A percentile compares a stretch with the other conserved stretches of the same genome.
Evolutionary conservation across 2,888 invertebrate species (phyloP).

Genomic region (Halictus ligatus): DNA sequence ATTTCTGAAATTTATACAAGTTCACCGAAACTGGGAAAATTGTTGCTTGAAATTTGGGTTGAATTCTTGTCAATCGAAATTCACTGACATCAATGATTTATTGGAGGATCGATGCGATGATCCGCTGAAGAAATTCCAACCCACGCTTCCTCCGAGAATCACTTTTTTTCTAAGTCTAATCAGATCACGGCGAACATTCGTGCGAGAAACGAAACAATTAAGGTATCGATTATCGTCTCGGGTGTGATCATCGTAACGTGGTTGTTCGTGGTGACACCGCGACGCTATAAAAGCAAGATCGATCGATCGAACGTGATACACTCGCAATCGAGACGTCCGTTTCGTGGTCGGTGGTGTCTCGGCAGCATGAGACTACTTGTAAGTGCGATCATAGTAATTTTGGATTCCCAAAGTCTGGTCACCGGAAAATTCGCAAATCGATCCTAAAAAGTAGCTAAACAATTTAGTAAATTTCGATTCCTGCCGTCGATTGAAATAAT

Average conservation of each 20-base stretch:
- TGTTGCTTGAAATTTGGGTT: not conserved
- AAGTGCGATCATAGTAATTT: constrained; percentile 57
- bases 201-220: constrained; percentile 43
- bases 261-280: constrained; percentile 54
- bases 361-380: constrained; percentile 70
- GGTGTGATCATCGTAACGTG: constrained; percentile 44
- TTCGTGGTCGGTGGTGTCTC: constrained; percentile 65
- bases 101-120: not conserved
- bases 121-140: not conserved
- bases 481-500: not conserved
- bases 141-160: not conserved
- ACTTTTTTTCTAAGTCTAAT: not conserved
- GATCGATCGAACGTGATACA: constrained; percentile 65
- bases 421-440: not conserved
- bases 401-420: not conserved
- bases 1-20: not conserved
- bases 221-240: constrained; percentile 39
- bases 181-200: constrained; percentile 5
- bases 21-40: not conserved
- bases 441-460: not conserved
- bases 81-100: not conserved
- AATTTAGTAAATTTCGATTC: not conserved
- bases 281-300: constrained; percentile 73
- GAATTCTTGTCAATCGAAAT: not conserved
- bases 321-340: constrained; percentile 66